Conservation (phyloP, 2,797 vertebrate species). For the Glyptemys insculpta region DNA sequence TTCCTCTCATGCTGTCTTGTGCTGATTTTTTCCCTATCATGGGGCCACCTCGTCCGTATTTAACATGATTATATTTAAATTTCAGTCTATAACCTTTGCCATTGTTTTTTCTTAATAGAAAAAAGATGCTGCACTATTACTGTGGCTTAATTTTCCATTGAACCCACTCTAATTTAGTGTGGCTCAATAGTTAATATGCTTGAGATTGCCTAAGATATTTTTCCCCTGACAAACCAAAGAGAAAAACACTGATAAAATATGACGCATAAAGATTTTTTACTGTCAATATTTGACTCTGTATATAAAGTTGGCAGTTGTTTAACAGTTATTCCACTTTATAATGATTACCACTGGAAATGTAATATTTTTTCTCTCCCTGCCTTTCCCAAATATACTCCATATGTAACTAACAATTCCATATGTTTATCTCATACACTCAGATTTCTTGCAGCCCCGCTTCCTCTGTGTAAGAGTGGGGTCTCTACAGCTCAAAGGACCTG, state of each 20-base stretch:
- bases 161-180: slow-evolving; percentile 38
- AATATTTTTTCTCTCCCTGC: slow-evolving; percentile 52
- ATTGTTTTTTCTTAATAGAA: slow-evolving; percentile 59
- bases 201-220: slow-evolving; percentile 60
- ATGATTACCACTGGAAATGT: slow-evolving; percentile 53
- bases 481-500: slow-evolving; percentile 45
- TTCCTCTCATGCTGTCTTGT: slow-evolving; percentile 48
- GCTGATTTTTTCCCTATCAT: slow-evolving; percentile 45
- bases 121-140: slow-evolving; percentile 55
- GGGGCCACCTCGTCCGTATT: slow-evolving; percentile 37
- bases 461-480: neutral
- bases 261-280: slow-evolving; percentile 44
- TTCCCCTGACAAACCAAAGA: slow-evolving; percentile 29
- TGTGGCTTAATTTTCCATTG: slow-evolving; percentile 59
- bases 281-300: slow-evolving; percentile 51
- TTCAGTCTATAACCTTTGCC: slow-evolving; percentile 46
- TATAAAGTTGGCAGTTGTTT: slow-evolving; percentile 52
- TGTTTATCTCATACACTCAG: slow-evolving; percentile 54
- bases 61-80: slow-evolving; percentile 54
- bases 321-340: slow-evolving; percentile 43
- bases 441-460: slow-evolving; percentile 27
- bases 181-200: slow-evolving; percentile 38
- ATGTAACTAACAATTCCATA: slow-evolving; percentile 43
- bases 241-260: slow-evolving; percentile 48
- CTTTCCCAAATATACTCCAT: slow-evolving; percentile 65